phyloP scores from a whole-genome alignment of 2,888 invertebrate genomes.

The Cerastis leucographa region DNA sequence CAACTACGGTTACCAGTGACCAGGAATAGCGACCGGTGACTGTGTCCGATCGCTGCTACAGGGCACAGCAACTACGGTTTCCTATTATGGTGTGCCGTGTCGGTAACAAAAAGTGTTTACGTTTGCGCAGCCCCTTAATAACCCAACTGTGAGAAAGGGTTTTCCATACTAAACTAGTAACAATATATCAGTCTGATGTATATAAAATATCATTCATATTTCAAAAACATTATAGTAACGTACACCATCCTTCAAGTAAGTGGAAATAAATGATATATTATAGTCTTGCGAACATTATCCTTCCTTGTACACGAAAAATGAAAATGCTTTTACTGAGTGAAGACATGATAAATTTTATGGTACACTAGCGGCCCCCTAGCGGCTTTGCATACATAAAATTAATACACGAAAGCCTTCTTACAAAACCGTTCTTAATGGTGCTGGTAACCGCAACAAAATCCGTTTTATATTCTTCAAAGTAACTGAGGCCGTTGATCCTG shows the following conservation, averaged over 20 bases:
- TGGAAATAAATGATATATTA: constrained; percentile 56
- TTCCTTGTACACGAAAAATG: constrained; percentile 49
- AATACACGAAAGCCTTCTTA: constrained; percentile 45
- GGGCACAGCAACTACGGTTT: no score
- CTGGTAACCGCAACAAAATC: constrained; percentile 12
- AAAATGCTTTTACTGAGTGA: constrained; percentile 58
- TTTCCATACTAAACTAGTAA: constrained; percentile 1
- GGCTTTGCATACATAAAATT: constrained; percentile 49
- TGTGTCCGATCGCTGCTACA: no score
- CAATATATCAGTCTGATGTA: constrained; percentile 8
- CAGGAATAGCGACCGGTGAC: no score
- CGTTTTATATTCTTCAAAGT: constrained; percentile 11
- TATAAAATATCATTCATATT: constrained; percentile 22
- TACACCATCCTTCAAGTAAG: constrained; percentile 33
- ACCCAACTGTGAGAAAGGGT: not conserved
- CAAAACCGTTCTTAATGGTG: constrained; percentile 19
- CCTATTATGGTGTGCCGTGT: no score
- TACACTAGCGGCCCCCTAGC: constrained; percentile 44
- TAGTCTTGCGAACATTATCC: constrained; percentile 34
- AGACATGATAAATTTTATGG: constrained; percentile 56
- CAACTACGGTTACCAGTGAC: no score
- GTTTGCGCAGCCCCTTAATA: no score
- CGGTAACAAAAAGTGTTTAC: no score
- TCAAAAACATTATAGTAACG: constrained; percentile 17
- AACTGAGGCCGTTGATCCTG: not conserved